These are phyloP conservation scores for Ladona fulva DNA, from an alignment of 1,140 invertebrate genomes.

Conservation along the genomic window DNA sequence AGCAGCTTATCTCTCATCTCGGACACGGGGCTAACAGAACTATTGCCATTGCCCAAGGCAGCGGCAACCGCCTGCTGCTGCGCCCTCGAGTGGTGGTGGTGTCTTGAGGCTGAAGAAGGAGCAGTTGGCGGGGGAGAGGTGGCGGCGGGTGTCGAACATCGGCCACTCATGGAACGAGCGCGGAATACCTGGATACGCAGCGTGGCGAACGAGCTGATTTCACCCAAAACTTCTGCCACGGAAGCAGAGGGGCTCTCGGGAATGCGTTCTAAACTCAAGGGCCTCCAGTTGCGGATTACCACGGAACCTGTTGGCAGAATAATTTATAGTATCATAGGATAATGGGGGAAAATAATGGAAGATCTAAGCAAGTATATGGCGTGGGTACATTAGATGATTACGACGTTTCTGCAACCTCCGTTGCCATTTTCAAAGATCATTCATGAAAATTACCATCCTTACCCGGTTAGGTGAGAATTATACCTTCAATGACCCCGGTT, in stretches of 20 bases:
- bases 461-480: too few species aligned
- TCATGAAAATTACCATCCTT: too few species aligned
- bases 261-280: slow-evolving; percentile 79
- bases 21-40: slow-evolving; percentile 47
- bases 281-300: slow-evolving; percentile 90
- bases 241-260: slow-evolving; percentile 75
- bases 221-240: slow-evolving; percentile 85
- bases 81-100: background rate
- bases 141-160: background rate
- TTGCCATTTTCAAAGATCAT: too few species aligned
- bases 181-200: slow-evolving; percentile 71
- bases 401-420: too few species aligned
- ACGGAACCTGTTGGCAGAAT: slow-evolving; percentile 55
- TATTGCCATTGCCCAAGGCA: background rate
- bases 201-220: slow-evolving; percentile 82
- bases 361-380: too few species aligned
- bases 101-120: background rate
- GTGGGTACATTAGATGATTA: too few species aligned
- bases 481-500: too few species aligned
- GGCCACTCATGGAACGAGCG: background rate
- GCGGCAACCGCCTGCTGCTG: background rate
- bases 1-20: slow-evolving; percentile 92
- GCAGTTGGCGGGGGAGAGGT: background rate
- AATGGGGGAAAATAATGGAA: too few species aligned
- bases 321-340: too few species aligned